phyloP scores from a whole-genome alignment of 2,113 vertebrate species.

The Turnix velox region DNA sequence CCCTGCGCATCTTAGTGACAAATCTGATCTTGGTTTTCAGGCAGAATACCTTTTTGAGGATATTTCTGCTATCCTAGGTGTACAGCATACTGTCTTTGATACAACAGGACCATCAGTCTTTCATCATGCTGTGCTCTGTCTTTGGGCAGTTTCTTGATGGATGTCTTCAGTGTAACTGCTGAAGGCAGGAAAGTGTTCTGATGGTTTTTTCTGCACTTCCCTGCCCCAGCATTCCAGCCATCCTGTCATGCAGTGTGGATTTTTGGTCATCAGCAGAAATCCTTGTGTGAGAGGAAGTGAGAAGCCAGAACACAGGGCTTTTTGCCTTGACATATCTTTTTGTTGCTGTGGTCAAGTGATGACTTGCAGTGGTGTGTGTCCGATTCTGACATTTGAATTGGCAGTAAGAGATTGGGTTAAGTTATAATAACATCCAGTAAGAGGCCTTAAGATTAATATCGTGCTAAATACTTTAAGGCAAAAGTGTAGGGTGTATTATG shows the following conservation, averaged over 20 bases:
- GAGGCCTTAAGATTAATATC: background rate
- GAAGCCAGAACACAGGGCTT: background rate
- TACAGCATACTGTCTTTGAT: background rate
- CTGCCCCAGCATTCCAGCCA: background rate
- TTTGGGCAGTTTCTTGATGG: background rate
- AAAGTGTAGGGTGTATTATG: background rate
- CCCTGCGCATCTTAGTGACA: background rate
- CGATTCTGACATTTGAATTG: background rate
- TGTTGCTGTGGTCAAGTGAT: background rate
- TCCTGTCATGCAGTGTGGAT: background rate
- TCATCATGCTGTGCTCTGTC: background rate
- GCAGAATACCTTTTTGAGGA: background rate
- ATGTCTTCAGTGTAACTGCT: background rate
- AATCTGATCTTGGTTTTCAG: background rate
- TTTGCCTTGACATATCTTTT: background rate
- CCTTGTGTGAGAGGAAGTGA: background rate
- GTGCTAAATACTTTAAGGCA: background rate
- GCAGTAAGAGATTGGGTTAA: background rate
- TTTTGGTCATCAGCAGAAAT: background rate
- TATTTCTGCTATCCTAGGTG: background rate
- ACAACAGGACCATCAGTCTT: background rate
- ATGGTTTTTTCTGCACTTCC: rapidly evolving
- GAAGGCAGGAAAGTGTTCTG: background rate
- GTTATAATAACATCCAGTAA: background rate
- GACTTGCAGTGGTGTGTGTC: background rate